Conservation (phyloP, 2,113 vertebrate species). For the Halichoerus grypus region DNA sequence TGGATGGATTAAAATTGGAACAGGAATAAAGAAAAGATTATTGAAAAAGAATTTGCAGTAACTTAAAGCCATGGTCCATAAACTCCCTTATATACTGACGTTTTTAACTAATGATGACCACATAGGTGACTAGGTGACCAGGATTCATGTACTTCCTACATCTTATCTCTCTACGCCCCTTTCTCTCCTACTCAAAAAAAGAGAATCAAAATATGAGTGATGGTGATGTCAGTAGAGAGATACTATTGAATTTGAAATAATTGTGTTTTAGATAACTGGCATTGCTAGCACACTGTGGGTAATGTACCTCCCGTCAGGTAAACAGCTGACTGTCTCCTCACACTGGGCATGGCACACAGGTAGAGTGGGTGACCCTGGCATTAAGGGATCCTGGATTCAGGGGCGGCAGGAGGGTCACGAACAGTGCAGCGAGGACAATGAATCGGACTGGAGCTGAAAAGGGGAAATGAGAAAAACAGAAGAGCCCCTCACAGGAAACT, state of each 20-base stretch:
- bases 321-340: not conserved
- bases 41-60: not conserved
- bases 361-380: not conserved
- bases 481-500: fast-evolving
- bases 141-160: not conserved
- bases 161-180: not conserved
- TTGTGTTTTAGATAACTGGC: not conserved
- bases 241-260: not conserved
- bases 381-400: not conserved
- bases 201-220: not conserved
- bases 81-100: not conserved
- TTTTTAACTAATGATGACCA: not conserved
- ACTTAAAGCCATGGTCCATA: not conserved
- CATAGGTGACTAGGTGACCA: fast-evolving
- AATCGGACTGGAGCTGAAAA: not conserved
- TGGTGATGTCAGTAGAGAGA: not conserved
- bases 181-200: not conserved
- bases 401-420: not conserved
- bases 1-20: not conserved
- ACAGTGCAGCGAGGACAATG: not conserved
- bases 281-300: not conserved
- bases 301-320: not conserved
- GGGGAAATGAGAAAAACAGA: not conserved
- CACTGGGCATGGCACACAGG: not conserved
- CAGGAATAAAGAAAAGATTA: not conserved